Base-by-base conservation (phyloP, 2,888 invertebrate species). In the Pammene aurita region DNA sequence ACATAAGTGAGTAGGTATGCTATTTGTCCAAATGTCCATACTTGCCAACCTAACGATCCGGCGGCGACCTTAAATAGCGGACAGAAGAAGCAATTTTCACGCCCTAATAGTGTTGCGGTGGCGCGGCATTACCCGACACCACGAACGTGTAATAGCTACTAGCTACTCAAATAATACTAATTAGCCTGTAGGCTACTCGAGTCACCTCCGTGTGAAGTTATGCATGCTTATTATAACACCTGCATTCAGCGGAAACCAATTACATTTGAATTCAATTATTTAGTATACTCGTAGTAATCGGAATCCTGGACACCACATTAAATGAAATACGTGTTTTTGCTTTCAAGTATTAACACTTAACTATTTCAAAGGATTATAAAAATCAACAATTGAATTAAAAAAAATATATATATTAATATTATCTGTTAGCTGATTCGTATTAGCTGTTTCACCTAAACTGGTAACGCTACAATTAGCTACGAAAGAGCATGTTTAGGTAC, bases 61-160 rank as follows among this genome's bases (percentile, higher is more conserved):
- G 11, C n/a, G 60, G 34, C 41, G 64, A 46, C 55, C 55, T 55
- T 55, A 54, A n/a, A 44, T 34, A 42, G 11, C 26, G 52, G 26
- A 41, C 42, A 57, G 52, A 54, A 34, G 67, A 63, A 52, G 42
- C 44, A 68, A 64, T 64, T 57, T 54, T 64, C 68, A 68, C 58
- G 68, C 68, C 68, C 67, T 26, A 68, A 64, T 68, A 68, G 68
- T 16, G 62, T 14, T 68, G 67, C 67, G 67, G 67, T 68, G 34
- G 54, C 18, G 48, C 52, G 6, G 56, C 16, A 44, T 35, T 35
- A 57, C 42, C 52, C 7, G 52, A 55, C 60, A 55, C 41, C 67
- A 16, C 46, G 63, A 64, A 11, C 66, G 35, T 44, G 52, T 61
- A 41, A 46, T 14, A 41, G 16, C 18, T 41, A 57, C 16, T n/a